These are phyloP conservation scores for Gymnoscelis rufifasciata DNA, from an alignment of 2,888 invertebrate genomes.

Conservation along the genomic window DNA sequence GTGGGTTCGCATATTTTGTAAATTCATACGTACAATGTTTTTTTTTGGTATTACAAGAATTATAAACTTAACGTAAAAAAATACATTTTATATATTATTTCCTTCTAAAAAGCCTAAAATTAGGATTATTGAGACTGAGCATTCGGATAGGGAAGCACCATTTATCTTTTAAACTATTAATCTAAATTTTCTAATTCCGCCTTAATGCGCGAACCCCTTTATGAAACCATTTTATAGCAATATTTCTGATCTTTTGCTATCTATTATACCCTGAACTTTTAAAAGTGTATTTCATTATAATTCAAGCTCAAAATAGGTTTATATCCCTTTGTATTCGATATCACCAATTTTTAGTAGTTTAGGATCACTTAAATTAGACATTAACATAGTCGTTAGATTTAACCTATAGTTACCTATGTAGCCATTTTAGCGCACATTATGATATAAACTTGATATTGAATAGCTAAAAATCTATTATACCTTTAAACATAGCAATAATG, in stretches of 20 bases:
- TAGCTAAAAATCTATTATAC: slow-evolving; percentile 14
- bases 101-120: slow-evolving; percentile 24
- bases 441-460: slow-evolving; percentile 12
- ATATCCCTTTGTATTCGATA: slow-evolving; percentile 20
- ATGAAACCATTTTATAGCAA: slow-evolving; percentile 22
- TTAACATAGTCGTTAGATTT: slow-evolving; percentile 36
- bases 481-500: slow-evolving; percentile 37
- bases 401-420: slow-evolving; percentile 19
- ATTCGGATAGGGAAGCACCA: slow-evolving; percentile 17
- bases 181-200: slow-evolving; percentile 11
- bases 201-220: slow-evolving; percentile 14
- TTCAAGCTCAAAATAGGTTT: slow-evolving; percentile 19
- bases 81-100: neutral
- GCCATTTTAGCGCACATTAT: slow-evolving; percentile 47
- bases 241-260: slow-evolving; percentile 23
- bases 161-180: slow-evolving; percentile 11
- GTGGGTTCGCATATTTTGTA: neutral
- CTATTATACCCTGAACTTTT: slow-evolving; percentile 16
- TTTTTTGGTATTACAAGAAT: no score
- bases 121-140: slow-evolving; percentile 30
- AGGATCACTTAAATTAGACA: slow-evolving; percentile 32
- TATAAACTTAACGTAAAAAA: no score
- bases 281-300: slow-evolving; percentile 22
- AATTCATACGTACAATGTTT: neutral
- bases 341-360: slow-evolving; percentile 34